Conservation (phyloP, 2,888 invertebrate genomes). For the Lasioglossum calceatum region DNA sequence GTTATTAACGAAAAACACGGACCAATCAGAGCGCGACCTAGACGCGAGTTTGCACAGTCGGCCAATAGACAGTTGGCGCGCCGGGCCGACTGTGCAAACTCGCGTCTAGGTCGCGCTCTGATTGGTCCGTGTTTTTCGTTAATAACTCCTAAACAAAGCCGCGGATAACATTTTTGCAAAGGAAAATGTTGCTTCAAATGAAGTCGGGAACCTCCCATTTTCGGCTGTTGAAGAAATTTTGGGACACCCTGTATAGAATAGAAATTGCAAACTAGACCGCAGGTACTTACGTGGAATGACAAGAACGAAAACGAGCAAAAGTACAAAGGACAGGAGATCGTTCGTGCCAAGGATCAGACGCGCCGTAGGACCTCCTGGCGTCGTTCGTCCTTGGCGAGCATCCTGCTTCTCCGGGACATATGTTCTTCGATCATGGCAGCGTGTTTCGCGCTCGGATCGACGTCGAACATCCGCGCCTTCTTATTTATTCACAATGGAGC, state of each 20-base stretch:
- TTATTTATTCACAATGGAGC: constrained; percentile 72
- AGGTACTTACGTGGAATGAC: not conserved
- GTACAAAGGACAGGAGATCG: not conserved
- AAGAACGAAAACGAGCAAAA: not conserved
- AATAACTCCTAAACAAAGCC: no score
- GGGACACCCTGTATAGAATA: not conserved
- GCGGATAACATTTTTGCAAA: no score
- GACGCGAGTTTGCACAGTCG: no score
- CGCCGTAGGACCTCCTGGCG: constrained; percentile 13
- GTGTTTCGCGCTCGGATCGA: constrained; percentile 41
- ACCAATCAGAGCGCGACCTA: no score
- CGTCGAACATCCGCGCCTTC: constrained; percentile 49
- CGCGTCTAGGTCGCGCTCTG: no score
- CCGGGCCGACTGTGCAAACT: no score
- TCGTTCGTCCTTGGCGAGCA: constrained; percentile 40
- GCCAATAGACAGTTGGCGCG: no score
- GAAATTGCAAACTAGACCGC: not conserved
- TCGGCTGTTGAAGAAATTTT: no score
- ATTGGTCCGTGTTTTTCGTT: no score
- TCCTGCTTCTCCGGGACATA: constrained; percentile 18
- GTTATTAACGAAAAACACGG: no score
- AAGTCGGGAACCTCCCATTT: no score
- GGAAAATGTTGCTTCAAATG: no score
- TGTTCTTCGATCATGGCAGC: constrained; percentile 34
- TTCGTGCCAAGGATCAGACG: constrained; percentile 3